A percentile compares a stretch with the other conserved stretches of the same genome.
phyloP scores from a whole-genome alignment of 92 coral and sea anemone species.

The Umimayanthus kanabou region DNA sequence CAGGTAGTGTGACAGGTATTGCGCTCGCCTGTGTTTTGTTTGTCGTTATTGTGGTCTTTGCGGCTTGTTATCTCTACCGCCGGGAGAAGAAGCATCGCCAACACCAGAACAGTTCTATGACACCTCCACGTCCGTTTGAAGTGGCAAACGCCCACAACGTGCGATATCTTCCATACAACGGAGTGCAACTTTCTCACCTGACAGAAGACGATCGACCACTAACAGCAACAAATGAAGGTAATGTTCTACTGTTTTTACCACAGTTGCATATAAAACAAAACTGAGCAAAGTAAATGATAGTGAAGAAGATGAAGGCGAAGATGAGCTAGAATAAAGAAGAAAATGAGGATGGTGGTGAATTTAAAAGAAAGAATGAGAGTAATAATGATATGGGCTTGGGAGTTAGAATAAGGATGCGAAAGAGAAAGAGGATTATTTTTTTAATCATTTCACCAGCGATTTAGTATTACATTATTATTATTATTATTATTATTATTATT shows the following conservation, averaged over 20 bases:
- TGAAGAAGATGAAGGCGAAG: too few species aligned
- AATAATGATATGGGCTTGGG: too few species aligned
- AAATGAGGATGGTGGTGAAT: too few species aligned
- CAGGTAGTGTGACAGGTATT: too few species aligned
- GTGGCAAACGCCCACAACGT: neutral
- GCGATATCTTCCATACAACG: conserved; percentile 6
- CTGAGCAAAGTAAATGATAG: neutral
- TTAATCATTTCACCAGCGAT: too few species aligned
- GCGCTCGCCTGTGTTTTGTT: neutral
- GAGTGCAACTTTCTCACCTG: neutral
- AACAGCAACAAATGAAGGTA: conserved; percentile 24
- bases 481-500: too few species aligned
- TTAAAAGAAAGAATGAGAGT: too few species aligned
- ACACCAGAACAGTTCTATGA: neutral
- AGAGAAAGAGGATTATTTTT: too few species aligned
- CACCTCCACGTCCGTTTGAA: neutral
- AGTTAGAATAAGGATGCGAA: too few species aligned
- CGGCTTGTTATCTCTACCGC: neutral
- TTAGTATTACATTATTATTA: too few species aligned
- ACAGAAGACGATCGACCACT: neutral
- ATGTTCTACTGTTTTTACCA: neutral
- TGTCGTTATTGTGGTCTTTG: neutral
- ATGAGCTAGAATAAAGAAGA: too few species aligned
- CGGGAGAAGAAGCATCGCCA: neutral
- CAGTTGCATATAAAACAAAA: neutral